These are phyloP conservation scores for Cyclura pinguis DNA, from an alignment of 2,797 vertebrate genomes.

Conservation along the genomic window DNA sequence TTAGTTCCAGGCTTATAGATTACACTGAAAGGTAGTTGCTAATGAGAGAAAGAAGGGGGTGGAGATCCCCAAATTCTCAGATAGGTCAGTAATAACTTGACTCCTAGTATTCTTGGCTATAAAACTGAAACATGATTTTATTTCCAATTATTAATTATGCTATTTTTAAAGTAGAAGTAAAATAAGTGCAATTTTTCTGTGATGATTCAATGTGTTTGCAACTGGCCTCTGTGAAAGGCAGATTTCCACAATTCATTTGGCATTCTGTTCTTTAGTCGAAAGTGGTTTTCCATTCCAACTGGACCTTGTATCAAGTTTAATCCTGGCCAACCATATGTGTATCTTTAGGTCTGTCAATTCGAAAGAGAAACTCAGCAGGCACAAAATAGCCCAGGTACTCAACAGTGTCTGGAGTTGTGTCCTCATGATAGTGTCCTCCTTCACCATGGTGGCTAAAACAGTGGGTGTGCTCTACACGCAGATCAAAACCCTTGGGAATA, in stretches of 20 bases:
- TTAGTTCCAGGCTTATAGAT: background rate
- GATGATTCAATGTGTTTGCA: background rate
- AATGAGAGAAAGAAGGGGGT: background rate
- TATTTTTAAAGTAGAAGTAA: background rate
- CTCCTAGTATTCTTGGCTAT: background rate
- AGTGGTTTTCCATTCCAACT: background rate
- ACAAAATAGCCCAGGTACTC: conserved; percentile 93
- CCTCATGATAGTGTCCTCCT: conserved; percentile 95
- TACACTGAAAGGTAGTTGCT: background rate
- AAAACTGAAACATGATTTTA: background rate
- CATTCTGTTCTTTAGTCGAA: background rate
- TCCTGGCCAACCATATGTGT: conserved; percentile 88
- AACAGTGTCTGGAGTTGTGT: conserved; percentile 92
- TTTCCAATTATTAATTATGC: background rate
- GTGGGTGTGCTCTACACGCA: conserved; percentile 95
- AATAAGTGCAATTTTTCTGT: conserved; percentile 1
- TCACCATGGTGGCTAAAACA: conserved; percentile 95
- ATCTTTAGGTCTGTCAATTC: conserved; percentile 90
- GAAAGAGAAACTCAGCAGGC: conserved; percentile 91
- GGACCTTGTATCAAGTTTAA: conserved; percentile 62
- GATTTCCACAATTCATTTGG: background rate
- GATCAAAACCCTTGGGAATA: conserved; percentile 88
- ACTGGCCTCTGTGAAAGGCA: background rate
- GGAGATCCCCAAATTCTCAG: background rate
- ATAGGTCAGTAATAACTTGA: background rate